Percentiles rank a stretch among this genome's conserved stretches.
Conservation (phyloP, 1,140 invertebrate species). For the Hylyphantes graminicola region DNA sequence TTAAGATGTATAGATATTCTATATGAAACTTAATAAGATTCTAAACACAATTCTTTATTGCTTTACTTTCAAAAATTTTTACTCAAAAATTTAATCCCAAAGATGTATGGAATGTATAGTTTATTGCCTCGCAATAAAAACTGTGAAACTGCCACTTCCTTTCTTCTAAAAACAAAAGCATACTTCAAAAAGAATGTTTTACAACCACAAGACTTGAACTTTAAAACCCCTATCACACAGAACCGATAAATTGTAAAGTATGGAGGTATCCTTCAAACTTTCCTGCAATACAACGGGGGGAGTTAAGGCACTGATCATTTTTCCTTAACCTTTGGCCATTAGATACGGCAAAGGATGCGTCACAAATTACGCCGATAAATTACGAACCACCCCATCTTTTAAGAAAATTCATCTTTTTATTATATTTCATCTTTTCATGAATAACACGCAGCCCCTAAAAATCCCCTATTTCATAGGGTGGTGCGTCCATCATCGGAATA, state of each 20-base stretch:
- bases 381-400: conserved; percentile 36
- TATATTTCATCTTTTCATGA: conserved; percentile 54
- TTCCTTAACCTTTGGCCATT: conserved; percentile 43
- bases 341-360: conserved; percentile 50
- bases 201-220: conserved; percentile 6
- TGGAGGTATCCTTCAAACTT: conserved; percentile 29
- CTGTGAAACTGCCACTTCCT: not conserved
- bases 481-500: conserved; percentile 44
- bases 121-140: too few relatives aligned
- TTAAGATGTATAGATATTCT: too few relatives aligned
- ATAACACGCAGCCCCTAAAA: conserved; percentile 50
- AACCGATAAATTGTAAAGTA: conserved; percentile 29
- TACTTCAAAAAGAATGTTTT: not conserved
- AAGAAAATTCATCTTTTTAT: conserved; percentile 55
- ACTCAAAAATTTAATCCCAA: too few relatives aligned
- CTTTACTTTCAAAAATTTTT: too few relatives aligned
- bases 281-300: conserved; percentile 1
- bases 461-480: conserved; percentile 39
- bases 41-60: too few relatives aligned
- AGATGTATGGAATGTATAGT: too few relatives aligned
- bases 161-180: conserved; percentile 8
- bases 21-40: too few relatives aligned
- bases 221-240: conserved; percentile 11
- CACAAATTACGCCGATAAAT: conserved; percentile 52
- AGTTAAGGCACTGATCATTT: conserved; percentile 26